phyloP scores from a whole-genome alignment of 2,888 invertebrate species.

The Stenodema calcarata region DNA sequence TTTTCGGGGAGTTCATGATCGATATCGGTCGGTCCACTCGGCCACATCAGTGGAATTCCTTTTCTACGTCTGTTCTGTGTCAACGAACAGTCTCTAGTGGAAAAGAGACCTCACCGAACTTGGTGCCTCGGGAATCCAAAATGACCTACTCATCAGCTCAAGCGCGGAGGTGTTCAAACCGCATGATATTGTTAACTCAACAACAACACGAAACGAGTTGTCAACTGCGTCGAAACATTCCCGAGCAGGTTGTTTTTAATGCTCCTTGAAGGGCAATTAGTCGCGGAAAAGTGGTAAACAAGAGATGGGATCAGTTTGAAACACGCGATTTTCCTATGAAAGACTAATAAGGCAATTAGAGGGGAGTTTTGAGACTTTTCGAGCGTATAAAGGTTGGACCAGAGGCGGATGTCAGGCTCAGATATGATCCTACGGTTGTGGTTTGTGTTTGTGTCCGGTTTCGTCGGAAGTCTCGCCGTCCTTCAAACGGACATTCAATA shows the following conservation, averaged over 20 bases:
- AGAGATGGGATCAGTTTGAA: neutral
- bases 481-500: constrained; percentile 12
- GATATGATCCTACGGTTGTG: neutral
- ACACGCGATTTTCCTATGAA: neutral
- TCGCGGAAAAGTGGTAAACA: neutral
- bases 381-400: neutral
- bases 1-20: too few species aligned
- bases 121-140: too few species aligned
- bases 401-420: neutral
- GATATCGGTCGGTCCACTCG: too few species aligned
- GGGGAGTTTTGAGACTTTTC: neutral
- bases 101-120: too few species aligned
- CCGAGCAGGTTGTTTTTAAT: neutral
- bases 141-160: too few species aligned
- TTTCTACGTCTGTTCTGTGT: too few species aligned
- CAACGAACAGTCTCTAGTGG: too few species aligned
- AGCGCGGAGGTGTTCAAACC: too few species aligned
- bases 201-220: too few species aligned
- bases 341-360: neutral
- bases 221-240: too few species aligned
- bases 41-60: too few species aligned
- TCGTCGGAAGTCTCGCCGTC: neutral
- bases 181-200: too few species aligned
- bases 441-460: neutral
- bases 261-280: neutral